Percentiles rank a stretch among this genome's conserved stretches.
These are phyloP conservation scores for Venustoraphidia nigricollis DNA, from an alignment of 2,888 invertebrate species.

Conservation along the genomic window DNA sequence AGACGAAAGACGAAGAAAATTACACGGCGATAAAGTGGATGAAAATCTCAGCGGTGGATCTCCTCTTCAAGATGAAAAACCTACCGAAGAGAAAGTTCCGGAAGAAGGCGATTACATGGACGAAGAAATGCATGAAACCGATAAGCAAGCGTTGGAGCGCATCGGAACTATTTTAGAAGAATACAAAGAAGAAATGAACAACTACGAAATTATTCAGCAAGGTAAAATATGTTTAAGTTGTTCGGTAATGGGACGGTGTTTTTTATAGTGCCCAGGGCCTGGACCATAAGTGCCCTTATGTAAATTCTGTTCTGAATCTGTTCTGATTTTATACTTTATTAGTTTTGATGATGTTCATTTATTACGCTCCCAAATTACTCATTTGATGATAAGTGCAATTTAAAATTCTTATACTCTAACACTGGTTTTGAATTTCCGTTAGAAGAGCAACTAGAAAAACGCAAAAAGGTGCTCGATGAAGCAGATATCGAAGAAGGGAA, in stretches of 20 bases:
- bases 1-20: conserved; percentile 43
- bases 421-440: conserved; percentile 8
- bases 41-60: conserved; percentile 31
- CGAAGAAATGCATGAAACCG: conserved; percentile 56
- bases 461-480: conserved; percentile 57
- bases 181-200: conserved; percentile 62
- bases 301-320: too few species aligned
- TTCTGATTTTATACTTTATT: too few species aligned
- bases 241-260: too few species aligned
- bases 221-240: conserved; percentile 23
- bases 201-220: conserved; percentile 48
- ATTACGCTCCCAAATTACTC: too few species aligned
- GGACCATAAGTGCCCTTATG: too few species aligned
- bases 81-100: conserved; percentile 20
- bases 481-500: conserved; percentile 93
- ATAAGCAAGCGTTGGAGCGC: conserved; percentile 57
- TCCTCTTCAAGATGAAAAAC: conserved; percentile 37
- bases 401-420: too few species aligned
- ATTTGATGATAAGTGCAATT: too few species aligned
- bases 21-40: conserved; percentile 36
- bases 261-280: too few species aligned
- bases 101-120: conserved; percentile 55
- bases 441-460: conserved; percentile 51
- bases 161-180: conserved; percentile 71
- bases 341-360: too few species aligned